phyloP scores from a whole-genome alignment of 2,888 invertebrate species.

The Amblyjoppa fuscipennis region DNA sequence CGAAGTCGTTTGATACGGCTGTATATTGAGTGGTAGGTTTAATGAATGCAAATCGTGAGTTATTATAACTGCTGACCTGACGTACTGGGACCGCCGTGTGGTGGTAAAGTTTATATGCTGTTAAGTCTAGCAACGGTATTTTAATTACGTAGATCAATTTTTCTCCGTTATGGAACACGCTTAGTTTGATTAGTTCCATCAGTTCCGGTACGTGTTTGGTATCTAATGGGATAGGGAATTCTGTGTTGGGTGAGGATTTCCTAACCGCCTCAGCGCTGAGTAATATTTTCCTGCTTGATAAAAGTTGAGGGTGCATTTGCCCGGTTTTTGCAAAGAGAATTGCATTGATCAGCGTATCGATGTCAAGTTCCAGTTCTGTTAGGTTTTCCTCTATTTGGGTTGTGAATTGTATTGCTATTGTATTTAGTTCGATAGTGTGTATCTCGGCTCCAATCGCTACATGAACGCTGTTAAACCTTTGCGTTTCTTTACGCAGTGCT shows the following conservation, averaged over 20 bases:
- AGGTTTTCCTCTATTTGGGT: no score
- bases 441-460: no score
- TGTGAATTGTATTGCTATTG: not conserved
- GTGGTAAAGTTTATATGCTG: conserved; percentile 5
- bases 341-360: no score
- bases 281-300: no score
- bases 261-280: no score
- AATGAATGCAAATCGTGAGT: conserved; percentile 30
- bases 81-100: conserved; percentile 16
- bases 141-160: conserved; percentile 17
- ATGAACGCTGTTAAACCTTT: no score
- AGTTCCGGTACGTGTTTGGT: conserved; percentile 12
- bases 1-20: conserved; percentile 26
- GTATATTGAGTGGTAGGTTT: conserved; percentile 33
- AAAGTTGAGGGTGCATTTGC: no score
- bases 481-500: no score
- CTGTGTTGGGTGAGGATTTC: conserved; percentile 33
- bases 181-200: not conserved
- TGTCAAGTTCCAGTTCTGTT: no score
- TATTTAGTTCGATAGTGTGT: no score
- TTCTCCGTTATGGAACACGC: conserved; percentile 14
- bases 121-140: conserved; percentile 23
- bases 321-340: no score
- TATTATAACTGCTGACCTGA: not conserved
- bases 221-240: conserved; percentile 30